phyloP scores from a whole-genome alignment of 2,797 vertebrate genomes.

The Steatocranus sp. region DNA sequence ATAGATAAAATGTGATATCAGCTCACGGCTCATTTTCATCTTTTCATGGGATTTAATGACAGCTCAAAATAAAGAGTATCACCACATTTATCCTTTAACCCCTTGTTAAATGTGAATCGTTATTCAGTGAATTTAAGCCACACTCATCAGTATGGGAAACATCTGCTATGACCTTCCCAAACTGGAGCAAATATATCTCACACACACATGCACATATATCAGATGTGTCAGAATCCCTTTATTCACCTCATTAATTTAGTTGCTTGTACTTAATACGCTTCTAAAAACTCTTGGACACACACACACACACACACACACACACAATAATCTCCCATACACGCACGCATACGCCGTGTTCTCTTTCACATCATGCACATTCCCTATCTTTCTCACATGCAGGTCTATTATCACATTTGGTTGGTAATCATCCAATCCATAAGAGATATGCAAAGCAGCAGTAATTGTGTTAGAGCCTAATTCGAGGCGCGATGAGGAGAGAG shows the following conservation, averaged over 20 bases:
- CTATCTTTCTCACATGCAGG: constrained; percentile 54
- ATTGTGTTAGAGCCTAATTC: constrained; percentile 75
- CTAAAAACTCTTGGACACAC: constrained; percentile 7
- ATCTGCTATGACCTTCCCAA: constrained; percentile 36
- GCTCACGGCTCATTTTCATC: neutral
- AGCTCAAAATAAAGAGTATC: neutral
- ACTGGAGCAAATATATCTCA: neutral
- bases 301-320: neutral
- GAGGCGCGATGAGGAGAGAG: constrained; percentile 51
- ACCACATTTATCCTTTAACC: constrained; percentile 2
- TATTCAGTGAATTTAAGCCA: constrained; percentile 21
- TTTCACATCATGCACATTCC: constrained; percentile 8
- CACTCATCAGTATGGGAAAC: constrained; percentile 32
- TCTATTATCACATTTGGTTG: constrained; percentile 71
- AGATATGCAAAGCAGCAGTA: constrained; percentile 76
- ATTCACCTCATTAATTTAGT: constrained; percentile 44
- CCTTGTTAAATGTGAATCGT: neutral
- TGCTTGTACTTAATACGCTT: constrained; percentile 30
- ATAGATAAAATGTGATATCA: neutral
- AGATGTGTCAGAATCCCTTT: constrained; percentile 14
- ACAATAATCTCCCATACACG: neutral
- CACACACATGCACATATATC: neutral
- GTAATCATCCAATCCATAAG: constrained; percentile 72
- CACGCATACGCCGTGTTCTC: neutral
- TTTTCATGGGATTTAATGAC: neutral